Evolutionary conservation across 2,888 invertebrate genomes (phyloP), one percentile per base, ranked within the genome.

Genomic region (Drosophila infuscata): DNA sequence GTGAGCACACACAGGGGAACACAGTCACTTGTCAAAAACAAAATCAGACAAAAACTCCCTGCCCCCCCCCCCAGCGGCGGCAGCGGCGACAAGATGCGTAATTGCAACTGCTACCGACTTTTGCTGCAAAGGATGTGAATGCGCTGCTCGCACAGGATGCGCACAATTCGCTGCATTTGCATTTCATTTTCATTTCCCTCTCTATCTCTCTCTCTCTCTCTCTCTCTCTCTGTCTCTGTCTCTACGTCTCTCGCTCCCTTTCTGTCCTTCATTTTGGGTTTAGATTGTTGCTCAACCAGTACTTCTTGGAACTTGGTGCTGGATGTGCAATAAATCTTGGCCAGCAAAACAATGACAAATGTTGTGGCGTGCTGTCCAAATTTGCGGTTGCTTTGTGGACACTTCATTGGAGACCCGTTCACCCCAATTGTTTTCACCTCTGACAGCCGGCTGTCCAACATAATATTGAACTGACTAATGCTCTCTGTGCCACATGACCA

Each of bases 11-110:
- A 49, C 46, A 48, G 72, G 64, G 78, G 62, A 51, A 70, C 66
- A 79, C 71, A 79, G 67, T 84, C 80, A 82, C 89, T 88, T 88
- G 91, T 88, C 91, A 91, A 89, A 88, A 91, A 90, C 90, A 86
- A 90, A 86, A 90, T 86, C 90, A 88, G 89, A 83, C 75, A 84
- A 81, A 88, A 88, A 74, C 74, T 74, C 74, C 81, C 74, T 36
- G 49, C 43, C 48, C 66, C 52, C 76, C 76, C 0, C 20, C 25
- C 3, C 25, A 46, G 46, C 25, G 46, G 72, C 75, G 79, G 74
- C 75, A 76, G 74, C 82, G 74, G 72, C 88, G 83, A 81, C 90
- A 91, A 81, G 91, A 87, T 91, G 81, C 89, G 88, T 90, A 89
- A 88, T 90, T 88, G 90, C 84, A 79, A 81, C 90, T 71, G 70